Evolutionary conservation across 2,888 invertebrate species (phyloP).

Genomic region (Trichopria drosophilae): DNA sequence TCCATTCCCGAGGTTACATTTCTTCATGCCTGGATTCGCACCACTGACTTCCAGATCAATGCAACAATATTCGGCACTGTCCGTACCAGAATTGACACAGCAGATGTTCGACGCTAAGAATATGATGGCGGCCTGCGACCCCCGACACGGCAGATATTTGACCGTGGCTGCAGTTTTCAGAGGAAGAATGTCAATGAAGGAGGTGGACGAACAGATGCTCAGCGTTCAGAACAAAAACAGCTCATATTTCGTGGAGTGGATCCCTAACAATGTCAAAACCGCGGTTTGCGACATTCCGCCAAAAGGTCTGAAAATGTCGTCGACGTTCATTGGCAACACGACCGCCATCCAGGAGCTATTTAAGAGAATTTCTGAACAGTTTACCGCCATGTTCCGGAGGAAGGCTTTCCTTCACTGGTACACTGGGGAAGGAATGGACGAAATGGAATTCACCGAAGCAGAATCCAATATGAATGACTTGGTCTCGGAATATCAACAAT

Average conservation of each 20-base stretch:
- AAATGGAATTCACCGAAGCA: slow-evolving; percentile 97
- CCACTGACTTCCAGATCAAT: slow-evolving; percentile 76
- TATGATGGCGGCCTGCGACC: slow-evolving; percentile 81
- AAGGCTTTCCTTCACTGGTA: slow-evolving; percentile 98
- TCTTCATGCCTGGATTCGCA: slow-evolving; percentile 86
- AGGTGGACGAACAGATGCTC: slow-evolving; percentile 77
- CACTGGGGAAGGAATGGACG: slow-evolving; percentile 97
- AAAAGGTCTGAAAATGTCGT: slow-evolving; percentile 79
- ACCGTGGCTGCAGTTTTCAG: slow-evolving; percentile 76
- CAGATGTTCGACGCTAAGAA: slow-evolving; percentile 82
- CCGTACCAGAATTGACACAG: slow-evolving; percentile 78
- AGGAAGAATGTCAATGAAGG: slow-evolving; percentile 72
- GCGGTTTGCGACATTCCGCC: slow-evolving; percentile 83
- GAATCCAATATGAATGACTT: slow-evolving; percentile 95
- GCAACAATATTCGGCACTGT: slow-evolving; percentile 72
- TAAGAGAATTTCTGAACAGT: slow-evolving; percentile 87
- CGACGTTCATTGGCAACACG: slow-evolving; percentile 87
- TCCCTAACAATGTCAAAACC: slow-evolving; percentile 81
- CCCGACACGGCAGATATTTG: slow-evolving; percentile 73
- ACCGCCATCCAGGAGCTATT: slow-evolving; percentile 89
- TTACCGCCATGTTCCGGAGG: slow-evolving; percentile 93
- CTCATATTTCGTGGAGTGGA: slow-evolving; percentile 74
- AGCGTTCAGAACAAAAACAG: slow-evolving; percentile 71
- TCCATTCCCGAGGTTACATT: slow-evolving; percentile 87
- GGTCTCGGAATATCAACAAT: slow-evolving; percentile 94